phyloP scores from a whole-genome alignment of 2,888 invertebrate genomes.

The Agrotis exclamationis region DNA sequence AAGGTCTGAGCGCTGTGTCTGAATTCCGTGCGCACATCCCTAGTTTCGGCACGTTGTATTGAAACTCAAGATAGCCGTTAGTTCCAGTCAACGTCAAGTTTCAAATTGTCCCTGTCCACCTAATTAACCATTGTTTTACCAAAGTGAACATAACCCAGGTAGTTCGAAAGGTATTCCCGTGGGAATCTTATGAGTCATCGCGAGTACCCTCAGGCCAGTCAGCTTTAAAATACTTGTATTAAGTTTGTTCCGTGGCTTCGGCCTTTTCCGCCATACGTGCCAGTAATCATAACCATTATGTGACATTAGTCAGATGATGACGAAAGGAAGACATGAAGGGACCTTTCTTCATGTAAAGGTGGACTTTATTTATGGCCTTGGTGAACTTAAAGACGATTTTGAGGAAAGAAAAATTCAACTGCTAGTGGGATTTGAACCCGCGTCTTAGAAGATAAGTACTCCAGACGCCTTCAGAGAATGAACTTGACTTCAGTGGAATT shows the following conservation, averaged over 20 bases:
- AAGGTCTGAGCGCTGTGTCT: too few relatives aligned
- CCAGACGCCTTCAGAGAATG: too few relatives aligned
- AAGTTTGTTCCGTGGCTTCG: constrained; percentile 25
- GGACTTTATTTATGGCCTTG: not conserved
- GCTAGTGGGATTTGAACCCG: too few relatives aligned
- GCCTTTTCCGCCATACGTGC: constrained; percentile 26
- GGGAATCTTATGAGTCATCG: constrained; percentile 42
- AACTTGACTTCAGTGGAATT: too few relatives aligned
- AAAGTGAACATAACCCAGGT: not conserved
- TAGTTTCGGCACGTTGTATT: too few relatives aligned
- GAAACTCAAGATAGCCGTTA: too few relatives aligned
- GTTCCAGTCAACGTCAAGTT: too few relatives aligned
- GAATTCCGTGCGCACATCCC: too few relatives aligned
- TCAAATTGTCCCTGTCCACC: too few relatives aligned
- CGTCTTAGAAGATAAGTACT: too few relatives aligned
- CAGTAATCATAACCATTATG: constrained; percentile 38
- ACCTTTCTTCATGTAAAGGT: not conserved
- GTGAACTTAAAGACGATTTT: not conserved
- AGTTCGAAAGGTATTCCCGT: constrained; percentile 48
- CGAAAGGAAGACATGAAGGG: too few relatives aligned
- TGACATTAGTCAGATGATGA: constrained; percentile 35
- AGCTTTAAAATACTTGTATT: constrained; percentile 41
- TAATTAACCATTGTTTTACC: not conserved
- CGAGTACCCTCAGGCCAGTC: constrained; percentile 43
- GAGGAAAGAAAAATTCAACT: too few relatives aligned